Base-by-base conservation (phyloP, 2,113 vertebrate species). In the Brachyhypopomus occidentalis region DNA sequence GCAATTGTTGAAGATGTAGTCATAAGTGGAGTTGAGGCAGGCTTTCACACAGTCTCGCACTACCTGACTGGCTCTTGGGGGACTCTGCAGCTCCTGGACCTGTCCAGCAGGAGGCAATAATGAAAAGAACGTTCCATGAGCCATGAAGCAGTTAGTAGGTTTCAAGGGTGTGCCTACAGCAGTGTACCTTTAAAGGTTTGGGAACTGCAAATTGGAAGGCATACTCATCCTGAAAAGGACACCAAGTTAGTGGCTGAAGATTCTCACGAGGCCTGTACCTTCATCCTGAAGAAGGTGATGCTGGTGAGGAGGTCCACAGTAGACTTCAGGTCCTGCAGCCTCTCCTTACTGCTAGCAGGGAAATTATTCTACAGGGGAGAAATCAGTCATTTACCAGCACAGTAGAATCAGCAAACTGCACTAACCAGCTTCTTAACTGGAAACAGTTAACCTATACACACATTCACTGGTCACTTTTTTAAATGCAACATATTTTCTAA, bases 281-380 rank as follows among this genome's bases (percentile, higher is more conserved):
- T 99, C 98, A 99, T 99, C 86, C 98, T 95, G 92, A 99, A 99
- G 92, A 99, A 99, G 0, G 98, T 99, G 91, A 99, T 99, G 92
- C 98, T 99, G 85, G 98, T 99, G 82, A 99, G 94, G 79, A 99
- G 95, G 89, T 99, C 98, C 84, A 99, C 97, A 0, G 98, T 99
- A 64, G 98, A 99, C 86, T 99, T 99, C 72, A 99, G 89, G 87
- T 99, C 98, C 85, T 98, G 98, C 79, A 99, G 92, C 8, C 97
- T 90, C 1, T 99, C 98, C 1, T 95, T 95, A 86, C 88, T 97
- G 90, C 98, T 98, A 83, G 96, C 96, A 73, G 98, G 97, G 77
- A 99, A 99, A 89, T 99, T 98, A 89, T 99, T 99, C 98, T 99
- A 79, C 23, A 69, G 11, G 41, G 41, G 67, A 55, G 19, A 2